A percentile compares a stretch with the other conserved stretches of the same genome.
phyloP scores from a whole-genome alignment of 2,797 vertebrate species.

The Alectoris magna region DNA sequence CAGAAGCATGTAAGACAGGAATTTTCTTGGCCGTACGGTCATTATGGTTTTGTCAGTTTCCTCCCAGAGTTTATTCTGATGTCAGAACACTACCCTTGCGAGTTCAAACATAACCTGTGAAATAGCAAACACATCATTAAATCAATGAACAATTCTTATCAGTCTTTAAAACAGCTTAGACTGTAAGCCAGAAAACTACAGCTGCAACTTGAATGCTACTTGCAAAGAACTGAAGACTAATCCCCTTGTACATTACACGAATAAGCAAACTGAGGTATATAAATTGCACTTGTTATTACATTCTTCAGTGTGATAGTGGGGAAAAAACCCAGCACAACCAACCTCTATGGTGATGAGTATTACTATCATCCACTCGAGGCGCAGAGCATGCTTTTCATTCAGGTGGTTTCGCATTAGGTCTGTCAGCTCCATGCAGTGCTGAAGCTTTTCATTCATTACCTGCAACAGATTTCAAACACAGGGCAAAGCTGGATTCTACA shows the following conservation, averaged over 20 bases:
- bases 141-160: neutral
- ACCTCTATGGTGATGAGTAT: slow-evolving; percentile 98
- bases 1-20: neutral
- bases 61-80: slow-evolving; percentile 1
- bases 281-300: neutral
- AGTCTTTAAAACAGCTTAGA: neutral
- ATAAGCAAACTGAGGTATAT: neutral
- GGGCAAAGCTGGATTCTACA: neutral
- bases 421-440: slow-evolving; percentile 94
- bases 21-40: neutral
- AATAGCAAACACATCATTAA: slow-evolving; percentile 24
- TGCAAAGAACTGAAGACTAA: neutral
- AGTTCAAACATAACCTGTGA: slow-evolving; percentile 96
- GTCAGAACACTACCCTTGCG: slow-evolving; percentile 90
- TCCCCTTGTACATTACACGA: neutral
- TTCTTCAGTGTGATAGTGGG: neutral
- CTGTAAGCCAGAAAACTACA: neutral
- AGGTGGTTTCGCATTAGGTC: slow-evolving; percentile 98
- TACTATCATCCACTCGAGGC: slow-evolving; percentile 99
- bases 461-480: slow-evolving; percentile 53
- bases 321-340: neutral
- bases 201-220: neutral
- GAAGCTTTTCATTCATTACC: slow-evolving; percentile 98
- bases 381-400: slow-evolving; percentile 91
- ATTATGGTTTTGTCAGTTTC: slow-evolving; percentile 5